phyloP scores from a whole-genome alignment of 2,888 invertebrate species.

The Odontocolon sp. region DNA sequence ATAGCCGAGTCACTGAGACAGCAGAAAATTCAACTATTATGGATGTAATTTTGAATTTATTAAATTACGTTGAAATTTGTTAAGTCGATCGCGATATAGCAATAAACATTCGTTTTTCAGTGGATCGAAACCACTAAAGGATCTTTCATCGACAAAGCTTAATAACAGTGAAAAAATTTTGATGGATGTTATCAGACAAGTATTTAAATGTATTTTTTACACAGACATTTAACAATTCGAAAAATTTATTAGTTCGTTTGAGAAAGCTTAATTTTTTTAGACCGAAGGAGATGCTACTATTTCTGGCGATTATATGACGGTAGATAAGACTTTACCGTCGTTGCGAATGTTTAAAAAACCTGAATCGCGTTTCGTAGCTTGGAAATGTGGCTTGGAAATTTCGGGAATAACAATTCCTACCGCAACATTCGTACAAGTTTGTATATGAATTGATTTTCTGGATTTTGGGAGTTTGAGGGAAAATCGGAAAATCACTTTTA shows the following conservation, averaged over 20 bases:
- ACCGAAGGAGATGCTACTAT: too few relatives aligned
- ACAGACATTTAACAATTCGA: too few relatives aligned
- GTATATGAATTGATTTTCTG: too few relatives aligned
- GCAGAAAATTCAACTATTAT: slow-evolving; percentile 30
- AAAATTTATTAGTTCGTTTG: too few relatives aligned
- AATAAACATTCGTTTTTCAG: too few relatives aligned
- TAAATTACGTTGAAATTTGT: too few relatives aligned
- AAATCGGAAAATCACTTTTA: background rate
- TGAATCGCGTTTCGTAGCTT: slow-evolving; percentile 34
- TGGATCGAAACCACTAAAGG: slow-evolving; percentile 33
- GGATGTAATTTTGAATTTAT: slow-evolving; percentile 55
- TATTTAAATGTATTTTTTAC: background rate
- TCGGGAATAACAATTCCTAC: slow-evolving; percentile 41
- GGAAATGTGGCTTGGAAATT: slow-evolving; percentile 50
- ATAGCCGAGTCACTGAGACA: background rate
- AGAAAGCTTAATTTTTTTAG: slow-evolving; percentile 40
- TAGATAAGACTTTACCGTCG: slow-evolving; percentile 43
- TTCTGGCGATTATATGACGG: slow-evolving; percentile 41
- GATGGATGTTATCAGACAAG: slow-evolving; percentile 36
- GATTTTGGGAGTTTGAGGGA: too few relatives aligned
- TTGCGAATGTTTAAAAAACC: slow-evolving; percentile 47
- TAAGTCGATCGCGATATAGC: too few relatives aligned
- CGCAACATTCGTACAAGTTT: slow-evolving; percentile 41
- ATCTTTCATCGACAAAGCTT: background rate
- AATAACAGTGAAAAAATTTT: slow-evolving; percentile 47